Conservation (phyloP, 2,113 vertebrate genomes). For the Chaetodon auriga region DNA sequence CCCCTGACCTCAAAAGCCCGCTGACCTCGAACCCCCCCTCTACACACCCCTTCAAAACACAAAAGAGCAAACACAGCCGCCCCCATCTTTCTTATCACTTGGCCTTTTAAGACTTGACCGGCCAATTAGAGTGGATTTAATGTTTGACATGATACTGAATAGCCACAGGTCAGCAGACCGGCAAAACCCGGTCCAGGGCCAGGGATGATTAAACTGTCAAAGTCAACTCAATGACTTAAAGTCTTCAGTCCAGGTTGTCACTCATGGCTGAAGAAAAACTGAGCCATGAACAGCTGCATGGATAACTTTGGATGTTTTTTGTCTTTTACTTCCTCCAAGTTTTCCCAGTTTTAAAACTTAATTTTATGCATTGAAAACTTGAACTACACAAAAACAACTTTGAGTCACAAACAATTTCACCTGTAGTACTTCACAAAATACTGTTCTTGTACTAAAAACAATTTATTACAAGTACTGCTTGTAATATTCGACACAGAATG, state of each 20-base stretch:
- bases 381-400: neutral
- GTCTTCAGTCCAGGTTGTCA: constrained; percentile 13
- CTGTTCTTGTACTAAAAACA: no score
- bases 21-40: constrained; percentile 59
- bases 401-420: no score
- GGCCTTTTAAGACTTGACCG: constrained; percentile 53
- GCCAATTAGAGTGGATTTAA: constrained; percentile 76
- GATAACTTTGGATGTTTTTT: neutral
- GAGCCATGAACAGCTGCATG: neutral
- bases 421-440: neutral
- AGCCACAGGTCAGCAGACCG: constrained; percentile 62
- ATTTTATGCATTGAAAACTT: neutral
- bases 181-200: neutral
- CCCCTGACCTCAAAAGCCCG: constrained; percentile 67
- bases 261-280: constrained; percentile 3
- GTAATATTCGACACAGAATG: neutral
- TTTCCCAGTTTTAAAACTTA: neutral
- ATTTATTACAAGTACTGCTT: neutral
- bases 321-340: neutral
- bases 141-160: constrained; percentile 71
- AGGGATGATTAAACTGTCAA: constrained; percentile 48
- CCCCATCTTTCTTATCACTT: constrained; percentile 64
- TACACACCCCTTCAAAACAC: constrained; percentile 61
- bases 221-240: constrained; percentile 33
- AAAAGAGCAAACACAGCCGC: constrained; percentile 68